These are phyloP conservation scores for Drosophila pandora DNA, from an alignment of 1,140 invertebrate species.

Conservation along the genomic window DNA sequence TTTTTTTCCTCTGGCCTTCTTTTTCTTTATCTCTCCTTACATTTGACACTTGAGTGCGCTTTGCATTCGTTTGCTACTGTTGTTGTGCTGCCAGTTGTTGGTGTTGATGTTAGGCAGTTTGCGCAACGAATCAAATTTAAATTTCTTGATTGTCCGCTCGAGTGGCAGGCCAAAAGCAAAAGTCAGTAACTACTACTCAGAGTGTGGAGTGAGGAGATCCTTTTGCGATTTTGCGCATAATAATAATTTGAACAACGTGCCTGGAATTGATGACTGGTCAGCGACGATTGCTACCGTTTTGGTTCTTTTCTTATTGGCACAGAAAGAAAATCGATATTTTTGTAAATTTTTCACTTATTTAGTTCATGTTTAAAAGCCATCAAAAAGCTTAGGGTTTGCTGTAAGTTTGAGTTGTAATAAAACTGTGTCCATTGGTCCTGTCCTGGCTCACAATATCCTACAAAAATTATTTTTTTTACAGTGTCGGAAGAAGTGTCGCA, in stretches of 20 bases:
- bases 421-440: background rate
- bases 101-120: conserved; percentile 65
- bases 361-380: too few species aligned
- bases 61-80: conserved; percentile 20
- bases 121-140: conserved; percentile 81
- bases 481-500: conserved; percentile 56
- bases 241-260: conserved; percentile 81
- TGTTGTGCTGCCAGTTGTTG: conserved; percentile 28
- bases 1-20: background rate
- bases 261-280: conserved; percentile 74
- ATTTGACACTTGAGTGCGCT: conserved; percentile 78
- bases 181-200: conserved; percentile 40
- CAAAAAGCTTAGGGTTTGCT: too few species aligned
- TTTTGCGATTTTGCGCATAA: conserved; percentile 82
- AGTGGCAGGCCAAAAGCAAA: conserved; percentile 68
- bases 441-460: background rate
- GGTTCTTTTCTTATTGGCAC: conserved; percentile 14
- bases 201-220: conserved; percentile 49
- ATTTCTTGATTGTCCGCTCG: conserved; percentile 81
- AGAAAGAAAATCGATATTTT: conserved; percentile 1
- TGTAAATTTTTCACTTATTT: too few species aligned
- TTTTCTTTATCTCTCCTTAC: conserved; percentile 51
- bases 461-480: background rate
- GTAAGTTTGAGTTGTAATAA: background rate
- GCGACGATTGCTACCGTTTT: conserved; percentile 47